phyloP scores from a whole-genome alignment of 2,113 vertebrate species.

The Tamias sibiricus region DNA sequence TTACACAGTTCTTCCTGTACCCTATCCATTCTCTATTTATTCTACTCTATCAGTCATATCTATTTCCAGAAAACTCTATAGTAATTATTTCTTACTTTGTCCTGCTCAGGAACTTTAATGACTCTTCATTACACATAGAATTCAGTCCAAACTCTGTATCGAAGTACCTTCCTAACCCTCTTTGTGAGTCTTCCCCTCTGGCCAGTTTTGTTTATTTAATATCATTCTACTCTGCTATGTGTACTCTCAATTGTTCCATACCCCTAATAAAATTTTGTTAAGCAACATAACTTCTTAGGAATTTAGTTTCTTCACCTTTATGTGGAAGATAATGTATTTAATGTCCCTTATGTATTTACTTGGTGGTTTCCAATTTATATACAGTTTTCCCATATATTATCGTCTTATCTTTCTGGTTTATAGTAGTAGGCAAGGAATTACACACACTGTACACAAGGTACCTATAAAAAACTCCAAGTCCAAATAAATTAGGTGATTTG shows the following conservation, averaged over 20 bases:
- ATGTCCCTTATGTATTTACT: background rate
- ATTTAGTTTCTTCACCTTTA: background rate
- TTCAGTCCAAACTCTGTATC: background rate
- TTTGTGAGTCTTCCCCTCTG: background rate
- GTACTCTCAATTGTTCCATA: background rate
- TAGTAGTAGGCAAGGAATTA: background rate
- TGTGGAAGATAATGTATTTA: background rate
- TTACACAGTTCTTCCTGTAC: background rate
- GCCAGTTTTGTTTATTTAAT: background rate
- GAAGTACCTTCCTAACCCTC: background rate
- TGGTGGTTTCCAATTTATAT: background rate
- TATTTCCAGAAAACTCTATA: slow-evolving; percentile 21
- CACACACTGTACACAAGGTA: background rate
- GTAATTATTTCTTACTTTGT: slow-evolving; percentile 7
- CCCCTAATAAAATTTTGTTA: slow-evolving; percentile 26
- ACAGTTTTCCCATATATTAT: background rate
- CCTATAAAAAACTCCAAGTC: background rate
- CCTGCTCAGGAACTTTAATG: background rate
- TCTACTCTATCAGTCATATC: background rate
- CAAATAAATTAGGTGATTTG: slow-evolving; percentile 14
- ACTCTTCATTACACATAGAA: background rate
- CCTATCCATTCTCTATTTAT: background rate
- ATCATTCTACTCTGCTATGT: background rate
- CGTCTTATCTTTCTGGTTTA: slow-evolving; percentile 15
- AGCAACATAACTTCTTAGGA: slow-evolving; percentile 19